A percentile compares a stretch with the other conserved stretches of the same genome.
Evolutionary conservation across 2,113 vertebrate species (phyloP).

Genomic region (Callopanchax toddi): DNA sequence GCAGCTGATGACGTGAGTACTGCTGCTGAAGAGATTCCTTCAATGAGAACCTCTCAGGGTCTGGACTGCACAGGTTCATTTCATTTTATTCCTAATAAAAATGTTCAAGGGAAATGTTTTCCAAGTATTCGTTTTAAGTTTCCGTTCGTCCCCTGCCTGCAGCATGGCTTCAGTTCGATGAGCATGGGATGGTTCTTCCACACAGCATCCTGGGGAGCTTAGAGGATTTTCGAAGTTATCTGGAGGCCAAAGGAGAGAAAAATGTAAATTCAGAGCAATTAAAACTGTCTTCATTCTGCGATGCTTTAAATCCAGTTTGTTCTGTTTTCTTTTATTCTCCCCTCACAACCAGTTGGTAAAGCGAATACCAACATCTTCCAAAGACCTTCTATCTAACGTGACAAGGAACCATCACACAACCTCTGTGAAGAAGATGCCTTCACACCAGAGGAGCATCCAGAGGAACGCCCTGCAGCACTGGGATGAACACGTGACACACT

Average conservation of each 20-base stretch:
- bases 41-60: too few species aligned
- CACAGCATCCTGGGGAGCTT: slow-evolving; percentile 90
- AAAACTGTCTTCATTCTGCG: background rate
- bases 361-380: slow-evolving; percentile 55
- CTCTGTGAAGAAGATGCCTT: slow-evolving; percentile 12
- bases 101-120: background rate
- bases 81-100: background rate
- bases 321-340: background rate
- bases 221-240: slow-evolving; percentile 85
- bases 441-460: slow-evolving; percentile 59
- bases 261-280: slow-evolving; percentile 70
- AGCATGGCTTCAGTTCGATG: slow-evolving; percentile 64
- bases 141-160: slow-evolving; percentile 6
- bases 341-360: slow-evolving; percentile 73
- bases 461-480: slow-evolving; percentile 86
- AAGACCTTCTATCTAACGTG: background rate
- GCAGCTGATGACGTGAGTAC: slow-evolving; percentile 55
- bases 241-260: slow-evolving; percentile 79
- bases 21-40: slow-evolving; percentile 33
- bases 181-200: slow-evolving; percentile 80
- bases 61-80: slow-evolving; percentile 77
- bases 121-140: background rate
- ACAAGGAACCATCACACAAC: slow-evolving; percentile 1
- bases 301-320: background rate
- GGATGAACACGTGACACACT: slow-evolving; percentile 79